These are phyloP conservation scores for Scaptomyza graminum DNA, from an alignment of 1,140 invertebrate species.

Conservation along the genomic window DNA sequence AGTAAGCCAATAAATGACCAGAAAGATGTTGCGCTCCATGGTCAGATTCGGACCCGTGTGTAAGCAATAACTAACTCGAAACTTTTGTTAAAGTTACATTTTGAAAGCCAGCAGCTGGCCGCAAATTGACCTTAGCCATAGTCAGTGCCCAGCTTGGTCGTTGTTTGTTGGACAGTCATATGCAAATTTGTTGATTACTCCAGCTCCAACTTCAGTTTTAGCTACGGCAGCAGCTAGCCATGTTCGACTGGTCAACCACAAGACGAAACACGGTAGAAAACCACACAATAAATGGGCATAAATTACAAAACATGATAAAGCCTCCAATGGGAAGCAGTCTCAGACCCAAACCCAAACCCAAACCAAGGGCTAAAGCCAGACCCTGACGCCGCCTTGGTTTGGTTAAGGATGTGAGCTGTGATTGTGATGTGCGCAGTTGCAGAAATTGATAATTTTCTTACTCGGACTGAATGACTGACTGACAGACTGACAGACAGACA, in stretches of 20 bases:
- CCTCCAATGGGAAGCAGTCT: slow-evolving; percentile 16
- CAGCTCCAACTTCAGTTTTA: slow-evolving; percentile 38
- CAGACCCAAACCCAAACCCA: slow-evolving; percentile 3
- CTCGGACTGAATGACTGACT: no score
- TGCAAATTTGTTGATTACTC: slow-evolving; percentile 76
- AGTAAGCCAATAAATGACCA: slow-evolving; percentile 11
- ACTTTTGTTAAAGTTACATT: slow-evolving; percentile 37
- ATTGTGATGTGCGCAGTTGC: slow-evolving; percentile 20
- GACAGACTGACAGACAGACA: background rate
- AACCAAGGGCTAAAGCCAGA: slow-evolving; percentile 1
- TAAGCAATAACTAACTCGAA: slow-evolving; percentile 37
- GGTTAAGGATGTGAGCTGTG: slow-evolving; percentile 20
- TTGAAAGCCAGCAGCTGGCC: slow-evolving; percentile 56
- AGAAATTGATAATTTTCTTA: slow-evolving; percentile 45
- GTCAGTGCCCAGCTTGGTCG: slow-evolving; percentile 12
- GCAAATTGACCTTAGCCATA: slow-evolving; percentile 49
- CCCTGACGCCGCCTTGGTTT: background rate
- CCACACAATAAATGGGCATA: slow-evolving; percentile 81
- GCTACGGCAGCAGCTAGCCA: slow-evolving; percentile 27
- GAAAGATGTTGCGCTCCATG: background rate
- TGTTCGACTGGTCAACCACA: slow-evolving; percentile 57
- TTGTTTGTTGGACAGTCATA: slow-evolving; percentile 52
- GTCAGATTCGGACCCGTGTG: slow-evolving; percentile 1
- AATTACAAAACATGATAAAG: slow-evolving; percentile 78
- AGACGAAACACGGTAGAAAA: slow-evolving; percentile 71